These are phyloP conservation scores for Petaurus breviceps DNA, from an alignment of 2,113 vertebrate species.

Conservation along the genomic window DNA sequence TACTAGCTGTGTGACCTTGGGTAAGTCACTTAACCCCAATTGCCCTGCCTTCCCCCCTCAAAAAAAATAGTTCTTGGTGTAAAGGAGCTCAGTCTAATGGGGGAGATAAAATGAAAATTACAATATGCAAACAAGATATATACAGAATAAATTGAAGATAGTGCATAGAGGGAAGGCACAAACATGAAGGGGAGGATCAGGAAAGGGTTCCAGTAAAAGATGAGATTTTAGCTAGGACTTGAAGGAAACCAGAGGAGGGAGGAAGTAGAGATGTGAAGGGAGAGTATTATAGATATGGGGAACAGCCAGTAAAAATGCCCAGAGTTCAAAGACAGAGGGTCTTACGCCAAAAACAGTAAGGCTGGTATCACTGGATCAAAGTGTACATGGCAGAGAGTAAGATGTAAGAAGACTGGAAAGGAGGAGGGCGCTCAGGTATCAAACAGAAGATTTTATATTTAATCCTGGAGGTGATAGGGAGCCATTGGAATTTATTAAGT, in stretches of 20 bases:
- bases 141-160: not conserved
- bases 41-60: too few relatives aligned
- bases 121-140: not conserved
- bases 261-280: not conserved
- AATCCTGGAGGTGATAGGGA: not conserved
- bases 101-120: not conserved
- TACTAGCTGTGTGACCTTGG: too few relatives aligned
- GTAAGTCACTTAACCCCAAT: too few relatives aligned
- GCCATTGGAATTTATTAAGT: not conserved
- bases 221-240: not conserved
- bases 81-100: not conserved
- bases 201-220: not conserved
- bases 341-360: not conserved
- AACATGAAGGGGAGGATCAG: not conserved
- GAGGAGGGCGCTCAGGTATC: not conserved
- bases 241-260: not conserved
- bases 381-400: not conserved
- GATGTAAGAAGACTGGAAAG: not conserved
- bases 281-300: not conserved
- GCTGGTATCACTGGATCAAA: not conserved
- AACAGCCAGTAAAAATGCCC: not conserved
- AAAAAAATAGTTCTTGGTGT: not conserved
- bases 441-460: not conserved
- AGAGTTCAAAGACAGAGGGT: not conserved
- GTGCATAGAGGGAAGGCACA: too few relatives aligned